phyloP scores from a whole-genome alignment of 2,888 invertebrate species.

The Thera obeliscata region DNA sequence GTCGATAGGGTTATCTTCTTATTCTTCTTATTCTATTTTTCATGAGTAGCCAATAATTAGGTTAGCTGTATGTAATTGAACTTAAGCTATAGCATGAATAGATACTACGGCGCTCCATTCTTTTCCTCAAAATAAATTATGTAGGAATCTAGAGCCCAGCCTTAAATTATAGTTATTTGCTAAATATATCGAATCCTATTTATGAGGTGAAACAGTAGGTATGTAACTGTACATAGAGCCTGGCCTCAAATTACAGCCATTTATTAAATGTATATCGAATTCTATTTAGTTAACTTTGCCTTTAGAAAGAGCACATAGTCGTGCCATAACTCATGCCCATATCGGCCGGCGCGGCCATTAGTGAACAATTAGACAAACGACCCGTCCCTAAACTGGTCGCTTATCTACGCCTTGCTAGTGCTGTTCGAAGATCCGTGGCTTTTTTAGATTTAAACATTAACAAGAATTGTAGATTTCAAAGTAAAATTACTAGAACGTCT shows the following conservation, averaged over 20 bases:
- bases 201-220: no score
- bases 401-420: constrained; percentile 53
- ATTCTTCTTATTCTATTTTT: not conserved
- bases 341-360: constrained; percentile 63
- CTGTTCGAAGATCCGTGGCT: constrained; percentile 22
- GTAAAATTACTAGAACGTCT: constrained; percentile 21
- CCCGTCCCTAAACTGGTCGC: constrained; percentile 51
- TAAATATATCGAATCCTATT: no score
- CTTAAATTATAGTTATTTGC: no score
- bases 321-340: constrained; percentile 54
- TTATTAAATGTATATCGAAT: no score
- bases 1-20: not conserved
- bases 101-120: no score
- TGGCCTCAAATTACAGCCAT: no score
- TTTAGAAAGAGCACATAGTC: constrained; percentile 35
- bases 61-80: no score
- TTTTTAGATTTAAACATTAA: constrained; percentile 12
- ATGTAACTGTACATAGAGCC: no score
- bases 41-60: not conserved
- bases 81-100: no score
- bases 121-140: no score
- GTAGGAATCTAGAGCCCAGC: no score
- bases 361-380: constrained; percentile 72
- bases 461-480: constrained; percentile 12
- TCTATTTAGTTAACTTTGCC: no score